Evolutionary conservation across 2,113 vertebrate species (phyloP).

Genomic region (Microtus oregoni): DNA sequence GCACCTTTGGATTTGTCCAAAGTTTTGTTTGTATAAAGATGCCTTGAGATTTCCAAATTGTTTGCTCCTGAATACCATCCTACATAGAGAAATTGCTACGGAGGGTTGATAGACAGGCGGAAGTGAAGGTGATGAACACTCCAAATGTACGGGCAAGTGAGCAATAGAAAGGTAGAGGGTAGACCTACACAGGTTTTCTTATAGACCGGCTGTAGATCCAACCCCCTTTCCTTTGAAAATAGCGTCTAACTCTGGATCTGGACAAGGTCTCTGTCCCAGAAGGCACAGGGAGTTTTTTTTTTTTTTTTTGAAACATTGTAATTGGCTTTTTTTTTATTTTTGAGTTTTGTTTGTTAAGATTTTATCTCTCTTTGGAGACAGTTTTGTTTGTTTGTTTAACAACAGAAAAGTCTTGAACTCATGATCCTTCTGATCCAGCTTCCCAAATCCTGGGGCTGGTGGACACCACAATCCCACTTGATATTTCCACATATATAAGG

Average conservation of each 20-base stretch:
- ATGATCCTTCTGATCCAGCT: background rate
- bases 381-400: background rate
- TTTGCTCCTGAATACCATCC: constrained; percentile 3
- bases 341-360: background rate
- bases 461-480: no score
- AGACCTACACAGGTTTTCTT: background rate
- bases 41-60: constrained; percentile 7
- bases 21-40: constrained; percentile 29
- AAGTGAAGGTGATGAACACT: background rate
- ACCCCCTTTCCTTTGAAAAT: background rate
- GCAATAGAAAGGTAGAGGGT: background rate
- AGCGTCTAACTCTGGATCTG: background rate
- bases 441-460: background rate
- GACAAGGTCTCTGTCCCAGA: background rate
- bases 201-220: background rate
- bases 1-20: background rate
- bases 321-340: background rate
- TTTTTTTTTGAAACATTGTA: background rate
- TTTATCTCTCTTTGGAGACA: background rate
- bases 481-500: background rate
- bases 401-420: background rate
- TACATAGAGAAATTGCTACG: background rate
- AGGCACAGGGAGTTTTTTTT: background rate
- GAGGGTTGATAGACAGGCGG: background rate
- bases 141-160: background rate